Conservation (phyloP, 2,888 invertebrate species). For the Sialis fuliginosa region DNA sequence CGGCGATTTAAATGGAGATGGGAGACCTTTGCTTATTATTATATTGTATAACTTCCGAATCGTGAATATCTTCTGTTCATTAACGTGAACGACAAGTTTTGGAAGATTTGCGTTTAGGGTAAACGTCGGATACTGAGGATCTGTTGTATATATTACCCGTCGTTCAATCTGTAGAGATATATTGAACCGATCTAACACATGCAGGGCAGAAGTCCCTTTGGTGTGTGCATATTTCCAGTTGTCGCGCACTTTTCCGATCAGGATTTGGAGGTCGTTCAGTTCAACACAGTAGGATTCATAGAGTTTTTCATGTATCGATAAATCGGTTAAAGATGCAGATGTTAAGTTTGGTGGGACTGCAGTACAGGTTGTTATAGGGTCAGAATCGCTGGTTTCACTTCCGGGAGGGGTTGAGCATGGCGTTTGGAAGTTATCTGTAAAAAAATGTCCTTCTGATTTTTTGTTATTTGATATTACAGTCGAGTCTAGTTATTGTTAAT, state of each 20-base stretch:
- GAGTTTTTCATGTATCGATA: conserved; percentile 44
- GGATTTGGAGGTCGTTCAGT: conserved; percentile 66
- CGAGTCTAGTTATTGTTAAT: neutral
- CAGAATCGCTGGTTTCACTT: conserved; percentile 46
- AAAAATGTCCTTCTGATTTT: no score
- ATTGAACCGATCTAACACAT: conserved; percentile 47
- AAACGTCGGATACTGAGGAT: conserved; percentile 74
- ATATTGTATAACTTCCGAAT: conserved; percentile 36
- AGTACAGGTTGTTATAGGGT: conserved; percentile 23
- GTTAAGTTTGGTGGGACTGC: conserved; percentile 14
- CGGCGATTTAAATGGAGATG: conserved; percentile 24
- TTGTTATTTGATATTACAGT: neutral
- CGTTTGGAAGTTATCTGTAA: conserved; percentile 52
- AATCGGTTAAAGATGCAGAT: conserved; percentile 30
- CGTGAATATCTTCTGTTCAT: conserved; percentile 71
- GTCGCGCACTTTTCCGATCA: conserved; percentile 76
- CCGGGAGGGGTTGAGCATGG: conserved; percentile 79
- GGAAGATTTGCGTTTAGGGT: conserved; percentile 75
- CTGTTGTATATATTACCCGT: conserved; percentile 61
- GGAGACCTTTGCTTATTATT: conserved; percentile 24
- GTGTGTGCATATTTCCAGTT: conserved; percentile 80
- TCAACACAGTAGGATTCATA: conserved; percentile 67
- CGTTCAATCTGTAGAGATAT: conserved; percentile 53
- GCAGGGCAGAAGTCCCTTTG: conserved; percentile 67
- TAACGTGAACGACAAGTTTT: conserved; percentile 72